Conservation (phyloP, 2,888 invertebrate species). For the Uropetala carovei region DNA sequence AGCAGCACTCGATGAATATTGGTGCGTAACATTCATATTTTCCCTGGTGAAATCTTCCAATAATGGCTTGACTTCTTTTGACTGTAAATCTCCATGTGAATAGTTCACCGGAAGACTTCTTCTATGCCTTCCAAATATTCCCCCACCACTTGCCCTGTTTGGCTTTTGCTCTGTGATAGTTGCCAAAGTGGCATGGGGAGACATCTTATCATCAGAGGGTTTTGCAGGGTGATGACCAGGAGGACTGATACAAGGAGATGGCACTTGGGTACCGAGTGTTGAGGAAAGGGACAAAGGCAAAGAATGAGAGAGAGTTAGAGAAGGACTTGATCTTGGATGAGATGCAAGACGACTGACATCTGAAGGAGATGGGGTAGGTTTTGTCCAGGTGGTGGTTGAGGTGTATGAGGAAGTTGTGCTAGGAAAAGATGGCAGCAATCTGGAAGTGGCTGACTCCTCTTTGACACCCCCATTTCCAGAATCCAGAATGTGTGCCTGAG, state of each 20-base stretch:
- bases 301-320: slow-evolving; percentile 18
- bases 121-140: background rate
- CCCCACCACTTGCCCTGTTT: background rate
- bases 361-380: slow-evolving; percentile 8
- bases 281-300: background rate
- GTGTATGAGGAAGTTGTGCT: slow-evolving; percentile 36
- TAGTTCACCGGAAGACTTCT: background rate
- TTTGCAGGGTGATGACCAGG: background rate
- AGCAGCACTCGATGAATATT: background rate
- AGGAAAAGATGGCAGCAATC: background rate
- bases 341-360: slow-evolving; percentile 45
- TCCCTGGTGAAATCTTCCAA: background rate
- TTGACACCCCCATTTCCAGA: background rate
- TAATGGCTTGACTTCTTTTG: background rate
- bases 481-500: background rate
- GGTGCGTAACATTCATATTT: background rate
- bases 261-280: background rate
- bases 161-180: background rate
- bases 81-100: background rate
- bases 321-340: background rate
- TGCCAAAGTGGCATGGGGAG: background rate
- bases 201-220: background rate
- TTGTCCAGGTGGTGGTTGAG: slow-evolving; percentile 26
- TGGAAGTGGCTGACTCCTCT: background rate
- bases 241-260: slow-evolving; percentile 8